These are phyloP conservation scores for Cyclophora punctaria DNA, from an alignment of 2,888 invertebrate genomes.

Conservation along the genomic window DNA sequence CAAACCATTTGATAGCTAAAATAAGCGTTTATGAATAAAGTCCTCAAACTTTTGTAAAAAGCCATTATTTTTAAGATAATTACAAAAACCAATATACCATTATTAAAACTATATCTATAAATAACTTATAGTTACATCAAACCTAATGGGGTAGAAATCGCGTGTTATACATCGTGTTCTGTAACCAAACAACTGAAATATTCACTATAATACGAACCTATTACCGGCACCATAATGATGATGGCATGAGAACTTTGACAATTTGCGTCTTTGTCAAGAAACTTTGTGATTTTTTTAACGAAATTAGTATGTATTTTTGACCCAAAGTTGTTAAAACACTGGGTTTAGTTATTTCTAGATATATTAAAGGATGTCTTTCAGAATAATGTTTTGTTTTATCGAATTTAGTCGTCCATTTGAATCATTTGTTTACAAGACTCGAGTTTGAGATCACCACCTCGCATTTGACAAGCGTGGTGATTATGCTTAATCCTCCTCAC, in stretches of 20 bases:
- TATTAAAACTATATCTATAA: constrained; percentile 6
- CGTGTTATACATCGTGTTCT: constrained; percentile 49
- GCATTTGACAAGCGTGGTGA: no score
- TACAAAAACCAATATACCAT: constrained; percentile 1
- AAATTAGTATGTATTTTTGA: background rate
- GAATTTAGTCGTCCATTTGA: no score
- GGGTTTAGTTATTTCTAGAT: no score
- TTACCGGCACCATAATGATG: constrained; percentile 56
- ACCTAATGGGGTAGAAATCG: constrained; percentile 34
- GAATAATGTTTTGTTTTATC: no score
- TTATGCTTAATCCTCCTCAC: no score
- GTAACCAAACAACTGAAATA: constrained; percentile 65
- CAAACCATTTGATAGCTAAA: no score
- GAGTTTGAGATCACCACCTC: no score
- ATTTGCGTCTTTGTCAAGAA: constrained; percentile 27
- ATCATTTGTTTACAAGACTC: no score
- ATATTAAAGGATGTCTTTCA: no score
- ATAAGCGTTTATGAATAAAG: no score
- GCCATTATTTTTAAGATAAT: no score
- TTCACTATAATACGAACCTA: constrained; percentile 58
- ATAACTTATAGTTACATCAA: constrained; percentile 7
- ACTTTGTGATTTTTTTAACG: background rate
- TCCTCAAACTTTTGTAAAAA: no score
- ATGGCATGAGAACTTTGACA: constrained; percentile 60
- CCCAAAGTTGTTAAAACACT: background rate